Conservation (phyloP, 1,140 invertebrate genomes). For the Ostrea denselamellosa region DNA sequence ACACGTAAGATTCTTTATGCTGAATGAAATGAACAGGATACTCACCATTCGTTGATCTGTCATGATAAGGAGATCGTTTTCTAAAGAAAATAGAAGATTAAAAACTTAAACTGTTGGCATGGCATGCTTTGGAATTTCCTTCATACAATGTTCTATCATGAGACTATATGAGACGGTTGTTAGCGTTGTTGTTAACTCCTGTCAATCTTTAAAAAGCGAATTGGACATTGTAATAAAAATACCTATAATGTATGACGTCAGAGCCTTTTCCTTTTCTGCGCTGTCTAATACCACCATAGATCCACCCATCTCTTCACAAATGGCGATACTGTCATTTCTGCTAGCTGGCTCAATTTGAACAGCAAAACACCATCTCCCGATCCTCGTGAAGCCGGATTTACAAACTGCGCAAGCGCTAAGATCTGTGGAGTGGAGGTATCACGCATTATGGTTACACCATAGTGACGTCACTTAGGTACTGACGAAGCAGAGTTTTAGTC, state of each 20-base stretch:
- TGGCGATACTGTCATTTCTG: background rate
- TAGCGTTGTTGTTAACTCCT: background rate
- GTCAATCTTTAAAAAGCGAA: background rate
- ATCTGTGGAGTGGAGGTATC: background rate
- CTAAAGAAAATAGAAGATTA: background rate
- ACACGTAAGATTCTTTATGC: too few relatives aligned
- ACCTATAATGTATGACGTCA: conserved; percentile 26
- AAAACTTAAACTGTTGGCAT: background rate
- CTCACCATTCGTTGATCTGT: background rate
- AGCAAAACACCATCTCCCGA: background rate
- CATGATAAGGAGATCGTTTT: background rate
- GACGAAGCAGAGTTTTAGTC: too few relatives aligned
- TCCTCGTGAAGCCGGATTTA: background rate
- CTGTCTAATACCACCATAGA: background rate
- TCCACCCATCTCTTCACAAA: background rate
- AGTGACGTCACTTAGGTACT: too few relatives aligned
- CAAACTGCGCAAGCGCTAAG: background rate
- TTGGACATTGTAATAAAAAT: background rate
- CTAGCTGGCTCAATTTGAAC: background rate
- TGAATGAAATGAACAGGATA: background rate
- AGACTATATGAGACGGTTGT: background rate
- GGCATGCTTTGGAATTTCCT: background rate
- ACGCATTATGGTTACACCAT: too few relatives aligned
- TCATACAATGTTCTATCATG: too few relatives aligned
- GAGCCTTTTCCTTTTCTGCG: background rate